phyloP scores from a whole-genome alignment of 2,797 vertebrate genomes.

The Danio albolineatus region DNA sequence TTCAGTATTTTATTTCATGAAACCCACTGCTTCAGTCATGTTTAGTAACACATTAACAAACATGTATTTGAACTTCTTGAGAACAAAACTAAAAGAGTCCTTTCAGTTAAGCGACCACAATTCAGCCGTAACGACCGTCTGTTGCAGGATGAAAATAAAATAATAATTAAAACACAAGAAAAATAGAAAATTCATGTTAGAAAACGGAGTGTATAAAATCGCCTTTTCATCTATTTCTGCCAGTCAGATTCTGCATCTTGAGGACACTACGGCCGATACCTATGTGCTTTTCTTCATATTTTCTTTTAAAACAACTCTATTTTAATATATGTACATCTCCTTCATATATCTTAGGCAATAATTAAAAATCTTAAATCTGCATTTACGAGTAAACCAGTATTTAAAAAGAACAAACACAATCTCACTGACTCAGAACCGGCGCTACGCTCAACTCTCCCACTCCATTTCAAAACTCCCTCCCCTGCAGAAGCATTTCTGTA shows the following conservation, averaged over 20 bases:
- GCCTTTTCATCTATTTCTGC: slow-evolving; percentile 36
- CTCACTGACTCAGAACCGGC: slow-evolving; percentile 45
- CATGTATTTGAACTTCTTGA: too few relatives aligned
- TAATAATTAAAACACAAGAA: slow-evolving; percentile 45
- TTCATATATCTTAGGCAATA: slow-evolving; percentile 63
- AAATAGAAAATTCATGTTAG: slow-evolving; percentile 67
- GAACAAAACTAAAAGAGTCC: background rate
- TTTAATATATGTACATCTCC: slow-evolving; percentile 60
- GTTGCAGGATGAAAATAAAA: slow-evolving; percentile 55
- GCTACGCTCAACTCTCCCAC: slow-evolving; percentile 33
- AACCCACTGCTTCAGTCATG: slow-evolving; percentile 12
- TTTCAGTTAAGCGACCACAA: slow-evolving; percentile 20
- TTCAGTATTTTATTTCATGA: background rate
- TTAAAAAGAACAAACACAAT: slow-evolving; percentile 53
- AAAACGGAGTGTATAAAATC: slow-evolving; percentile 68
- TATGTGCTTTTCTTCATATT: slow-evolving; percentile 61
- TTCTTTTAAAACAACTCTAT: slow-evolving; percentile 54
- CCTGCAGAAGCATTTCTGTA: slow-evolving; percentile 76
- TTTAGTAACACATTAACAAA: slow-evolving; percentile 3
- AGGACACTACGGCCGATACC: slow-evolving; percentile 32
- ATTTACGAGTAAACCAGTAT: slow-evolving; percentile 53
- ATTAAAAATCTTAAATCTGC: slow-evolving; percentile 57
- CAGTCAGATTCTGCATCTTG: slow-evolving; percentile 39
- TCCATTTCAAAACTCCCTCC: slow-evolving; percentile 24
- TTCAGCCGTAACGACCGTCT: slow-evolving; percentile 30